Evolutionary conservation across 2,888 invertebrate genomes (phyloP).

Genomic region (Netelia virgata): DNA sequence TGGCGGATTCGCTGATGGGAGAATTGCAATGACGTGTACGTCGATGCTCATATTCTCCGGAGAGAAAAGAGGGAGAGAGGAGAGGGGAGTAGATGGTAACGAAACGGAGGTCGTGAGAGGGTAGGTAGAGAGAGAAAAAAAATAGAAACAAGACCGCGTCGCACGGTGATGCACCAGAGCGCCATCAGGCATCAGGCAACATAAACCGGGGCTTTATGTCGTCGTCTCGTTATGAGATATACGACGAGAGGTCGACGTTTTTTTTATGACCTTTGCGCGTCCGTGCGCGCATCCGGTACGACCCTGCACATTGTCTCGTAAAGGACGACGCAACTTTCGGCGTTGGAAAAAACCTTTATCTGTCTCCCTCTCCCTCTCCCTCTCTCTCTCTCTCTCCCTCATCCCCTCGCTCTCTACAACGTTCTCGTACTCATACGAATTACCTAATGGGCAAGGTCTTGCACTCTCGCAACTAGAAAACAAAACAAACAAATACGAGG

Average conservation of each 20-base stretch:
- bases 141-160: constrained; percentile 21
- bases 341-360: constrained; percentile 51
- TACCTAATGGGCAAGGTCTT: constrained; percentile 27
- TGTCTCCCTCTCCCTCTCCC: background rate
- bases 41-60: constrained; percentile 49
- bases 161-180: constrained; percentile 38
- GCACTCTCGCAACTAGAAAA: constrained; percentile 8
- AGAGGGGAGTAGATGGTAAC: constrained; percentile 21
- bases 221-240: constrained; percentile 64
- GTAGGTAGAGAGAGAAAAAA: constrained; percentile 9
- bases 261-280: constrained; percentile 57
- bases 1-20: constrained; percentile 26
- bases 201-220: constrained; percentile 60
- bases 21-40: constrained; percentile 49
- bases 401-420: background rate
- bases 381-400: background rate
- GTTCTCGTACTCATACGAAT: constrained; percentile 22
- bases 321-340: constrained; percentile 50
- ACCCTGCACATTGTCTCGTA: constrained; percentile 58
- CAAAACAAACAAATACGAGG: constrained; percentile 3
- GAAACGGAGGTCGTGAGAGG: constrained; percentile 2
- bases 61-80: constrained; percentile 32
- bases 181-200: constrained; percentile 49
- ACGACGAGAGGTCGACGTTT: constrained; percentile 47
- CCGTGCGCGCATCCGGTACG: constrained; percentile 38